These are phyloP conservation scores for Danio rerio DNA, from an alignment of 2,113 vertebrate species.

Conservation along the genomic window DNA sequence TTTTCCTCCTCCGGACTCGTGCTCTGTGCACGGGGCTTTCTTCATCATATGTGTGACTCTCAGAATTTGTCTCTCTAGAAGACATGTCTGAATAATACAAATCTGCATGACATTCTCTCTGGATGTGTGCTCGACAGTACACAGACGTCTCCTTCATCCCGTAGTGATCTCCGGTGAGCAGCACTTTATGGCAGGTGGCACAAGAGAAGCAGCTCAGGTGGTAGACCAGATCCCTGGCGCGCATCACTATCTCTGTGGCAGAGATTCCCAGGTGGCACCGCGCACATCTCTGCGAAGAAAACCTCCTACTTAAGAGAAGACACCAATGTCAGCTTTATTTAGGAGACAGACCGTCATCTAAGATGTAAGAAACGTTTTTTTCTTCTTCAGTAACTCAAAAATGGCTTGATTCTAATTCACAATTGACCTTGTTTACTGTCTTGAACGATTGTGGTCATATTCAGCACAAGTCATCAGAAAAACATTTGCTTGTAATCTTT, in stretches of 20 bases:
- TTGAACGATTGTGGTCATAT: no score
- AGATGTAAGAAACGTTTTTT: no score
- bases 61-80: constrained; percentile 81
- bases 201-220: constrained; percentile 99
- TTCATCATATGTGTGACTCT: constrained; percentile 95
- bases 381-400: no score
- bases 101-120: constrained; percentile 93
- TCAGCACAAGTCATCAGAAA: no score
- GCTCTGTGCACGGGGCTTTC: constrained; percentile 96
- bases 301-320: constrained; percentile 84
- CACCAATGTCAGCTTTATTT: neutral
- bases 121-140: constrained; percentile 98
- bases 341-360: neutral
- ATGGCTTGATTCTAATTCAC: no score
- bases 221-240: constrained; percentile 95
- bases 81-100: constrained; percentile 88
- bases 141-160: constrained; percentile 99
- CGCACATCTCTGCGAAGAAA: constrained; percentile 97
- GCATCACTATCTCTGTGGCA: constrained; percentile 98
- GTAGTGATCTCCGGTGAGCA: constrained; percentile 97
- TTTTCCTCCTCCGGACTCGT: constrained; percentile 93
- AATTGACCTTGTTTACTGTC: no score
- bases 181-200: constrained; percentile 96
- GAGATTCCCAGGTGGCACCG: constrained; percentile 98
- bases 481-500: no score